Evolutionary conservation across 2,888 invertebrate genomes (phyloP), one percentile per base, ranked within the genome.

Genomic region (Cheilosia soror): DNA sequence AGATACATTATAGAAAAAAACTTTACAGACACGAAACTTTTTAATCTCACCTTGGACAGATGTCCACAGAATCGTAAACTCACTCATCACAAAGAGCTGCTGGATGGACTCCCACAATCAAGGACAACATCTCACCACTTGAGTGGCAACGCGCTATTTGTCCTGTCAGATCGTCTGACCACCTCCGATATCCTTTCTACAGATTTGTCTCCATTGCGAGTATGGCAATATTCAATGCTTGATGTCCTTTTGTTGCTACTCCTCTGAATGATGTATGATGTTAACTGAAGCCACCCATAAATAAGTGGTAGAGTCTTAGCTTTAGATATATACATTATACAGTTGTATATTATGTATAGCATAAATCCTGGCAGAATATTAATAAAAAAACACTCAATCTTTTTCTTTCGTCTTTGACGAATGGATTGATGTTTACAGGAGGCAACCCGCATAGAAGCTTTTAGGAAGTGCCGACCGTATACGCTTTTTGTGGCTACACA

Each of bases 331-430:
- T 47, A 20, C 20, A 20, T 0, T 20, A 62, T 55, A 49, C 49
- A 11, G 33, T 9, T 33, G 33, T 9, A 15, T 25, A 9, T 58
- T 58, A 37, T 53, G 6, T 65, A 47, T 44, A 27, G 47, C 49
- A 42, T 55, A 80, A 75, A 60, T 71, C 65, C 69, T 57, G 13
- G 3, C 58, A 66, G 44, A 68, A 81, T 77, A 85, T 81, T 85
- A 85, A 81, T 81, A 85, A 85, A 85, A 85, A 85, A 66, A 68
- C 81, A 80, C 81, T 85, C 81, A 81, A 85, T 81, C 81, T 85
- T 77, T 78, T 25, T n/a, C 37, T 68, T 7, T 57, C 27, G 5
- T 40, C 33, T 68, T 76, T 85, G 81, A 81, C 81, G 85, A 85
- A 85, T 85, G 72, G 81, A 85, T 85, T 81, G 85, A 85, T 85